Base-by-base conservation (phyloP, 2,888 invertebrate species). In the Drosophila silvestris region DNA sequence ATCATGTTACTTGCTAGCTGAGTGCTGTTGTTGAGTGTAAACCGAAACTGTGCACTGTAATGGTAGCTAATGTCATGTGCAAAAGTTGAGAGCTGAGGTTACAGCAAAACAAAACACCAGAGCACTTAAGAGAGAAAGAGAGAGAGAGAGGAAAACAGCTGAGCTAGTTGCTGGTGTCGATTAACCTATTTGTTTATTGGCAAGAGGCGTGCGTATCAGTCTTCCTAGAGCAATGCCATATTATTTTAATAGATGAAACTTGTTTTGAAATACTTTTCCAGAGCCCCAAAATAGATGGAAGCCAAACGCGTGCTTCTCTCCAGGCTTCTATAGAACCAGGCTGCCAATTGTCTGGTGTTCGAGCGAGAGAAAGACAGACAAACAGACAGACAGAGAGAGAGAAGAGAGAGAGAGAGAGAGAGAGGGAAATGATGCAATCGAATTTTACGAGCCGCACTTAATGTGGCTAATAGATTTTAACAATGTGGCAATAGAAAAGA, bases 401-500 rank as follows among this genome's bases (percentile, higher is more conserved):
- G 22, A 26, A 1, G 26, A 26, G 26, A 26, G 7, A 53, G 16
- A 19, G 39, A 14, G 28, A 52, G 19, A n/a, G n/a, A 30, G 52
- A 52, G 30, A n/a, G 81, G 81, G 77, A 89, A 91, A 87, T 87
- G 87, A 87, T 87, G 87, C 91, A 91, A 87, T 87, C 89, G 87
- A 87, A 91, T 87, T 87, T 87, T 87, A 87, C 89, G 87, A 91
- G 91, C 91, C 90, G 77, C 87, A 91, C 87, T 91, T 91, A 87
- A 87, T 87, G 87, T 89, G 87, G 87, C 87, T 91, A 87, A 87
- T 87, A 87, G 87, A 87, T 87, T 87, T 91, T 89, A 91, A 87
- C 87, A 87, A 87, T 88, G 90, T 87, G 91, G 90, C 90, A 87
- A 87, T 87, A 87, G 91, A 87, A 87, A 79, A 91, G 90, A 87